Evolutionary conservation across 2,797 vertebrate species (phyloP), one percentile per base, ranked within the genome.

Genomic region (Meda fulgida): DNA sequence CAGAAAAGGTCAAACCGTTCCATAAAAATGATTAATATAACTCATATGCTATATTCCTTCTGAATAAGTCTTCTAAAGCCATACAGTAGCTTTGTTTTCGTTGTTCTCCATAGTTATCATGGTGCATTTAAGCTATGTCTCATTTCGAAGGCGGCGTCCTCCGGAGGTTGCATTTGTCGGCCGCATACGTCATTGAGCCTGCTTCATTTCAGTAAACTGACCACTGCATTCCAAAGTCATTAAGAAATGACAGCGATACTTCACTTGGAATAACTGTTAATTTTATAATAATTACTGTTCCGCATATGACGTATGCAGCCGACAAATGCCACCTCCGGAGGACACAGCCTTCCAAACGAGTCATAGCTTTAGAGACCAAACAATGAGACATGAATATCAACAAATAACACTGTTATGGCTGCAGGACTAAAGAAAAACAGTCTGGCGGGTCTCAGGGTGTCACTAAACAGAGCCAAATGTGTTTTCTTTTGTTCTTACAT

Each of bases 401-500:
- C 63, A 40, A 70, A 70, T 81, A 11, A 81, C 23, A 13, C 31
- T 18, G n/a, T 19, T 73, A 21, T 82, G 69, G 48, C 48, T 58
- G 10, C 53, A 40, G 67, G 36, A 51, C 26, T 40, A 65, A 55
- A 71, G 3, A 53, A 48, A 34, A 82, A 60, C 38, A n/a, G 16
- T 58, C 19, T 82, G 40, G 10, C 38, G 18, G 53, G 16, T 46
- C 31, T 73, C 18, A 23, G 26, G 53, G 53, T 48, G 70, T 73
- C 40, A 63, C n/a, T 34, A 67, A 71, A 71, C 70, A 48, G 80
- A 48, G 53, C 26, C 66, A 38, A 83, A 10, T 7, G 71, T 40
- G 53, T 78, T 75, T 14, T 72, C 80, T 3, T 88, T 91, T 88
- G 11, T 78, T 51, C 43, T 72, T 26, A 80, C 66, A 72, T 85